These are phyloP conservation scores for Chesias legatella DNA, from an alignment of 2,888 invertebrate species.

Conservation along the genomic window DNA sequence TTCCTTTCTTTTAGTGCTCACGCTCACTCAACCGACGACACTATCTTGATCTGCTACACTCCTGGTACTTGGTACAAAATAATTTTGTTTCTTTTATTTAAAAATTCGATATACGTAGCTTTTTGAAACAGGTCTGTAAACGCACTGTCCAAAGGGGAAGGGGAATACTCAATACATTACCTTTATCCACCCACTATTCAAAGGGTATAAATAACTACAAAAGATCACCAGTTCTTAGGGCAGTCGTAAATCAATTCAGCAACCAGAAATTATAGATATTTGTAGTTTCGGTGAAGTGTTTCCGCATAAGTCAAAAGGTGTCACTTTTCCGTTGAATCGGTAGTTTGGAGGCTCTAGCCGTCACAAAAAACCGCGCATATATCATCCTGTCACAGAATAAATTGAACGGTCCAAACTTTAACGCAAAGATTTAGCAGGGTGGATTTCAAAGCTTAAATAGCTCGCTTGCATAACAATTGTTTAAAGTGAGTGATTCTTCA, in stretches of 20 bases:
- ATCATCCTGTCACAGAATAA: slow-evolving; percentile 19
- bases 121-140: too few relatives aligned
- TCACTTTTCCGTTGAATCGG: slow-evolving; percentile 39
- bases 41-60: too few relatives aligned
- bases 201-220: slow-evolving; percentile 15
- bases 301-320: slow-evolving; percentile 46
- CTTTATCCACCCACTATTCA: background rate
- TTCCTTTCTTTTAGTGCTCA: too few relatives aligned
- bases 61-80: too few relatives aligned
- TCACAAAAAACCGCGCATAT: slow-evolving; percentile 17
- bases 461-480: background rate
- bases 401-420: slow-evolving; percentile 1
- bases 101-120: too few relatives aligned
- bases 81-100: too few relatives aligned
- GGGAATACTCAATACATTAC: too few relatives aligned
- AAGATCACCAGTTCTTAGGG: slow-evolving; percentile 19
- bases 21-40: too few relatives aligned
- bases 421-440: too few relatives aligned
- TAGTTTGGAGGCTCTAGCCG: slow-evolving; percentile 26
- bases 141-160: too few relatives aligned
- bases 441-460: background rate
- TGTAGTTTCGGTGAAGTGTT: slow-evolving; percentile 41
- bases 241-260: slow-evolving; percentile 32
- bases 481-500: too few relatives aligned
- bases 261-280: too few relatives aligned